Evolutionary conservation across 2,888 invertebrate species (phyloP), one percentile per base, ranked within the genome.

Genomic region (Pseudeuparius sepicola): DNA sequence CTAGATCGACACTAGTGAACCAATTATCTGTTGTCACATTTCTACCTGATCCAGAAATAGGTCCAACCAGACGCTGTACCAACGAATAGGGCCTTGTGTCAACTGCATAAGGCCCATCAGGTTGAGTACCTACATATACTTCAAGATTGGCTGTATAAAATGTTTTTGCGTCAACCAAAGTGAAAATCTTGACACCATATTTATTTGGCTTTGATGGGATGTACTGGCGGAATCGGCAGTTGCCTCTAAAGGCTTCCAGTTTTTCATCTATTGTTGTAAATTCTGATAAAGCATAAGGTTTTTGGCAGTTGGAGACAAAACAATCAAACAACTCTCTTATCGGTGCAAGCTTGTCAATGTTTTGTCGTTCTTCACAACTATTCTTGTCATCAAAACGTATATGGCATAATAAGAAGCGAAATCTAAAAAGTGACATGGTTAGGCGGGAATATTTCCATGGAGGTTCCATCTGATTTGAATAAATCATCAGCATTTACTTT

Each of bases 121-220:
- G 49, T 40, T 53, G 49, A 28, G 36, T 45, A 15, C 49, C 46
- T 11, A 42, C 41, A 43, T 50, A 51, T 24, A 51, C 41, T 40
- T 53, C 47, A 37, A 52, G 30, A 26, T 49, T 47, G 11, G 14
- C 26, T 10, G 47, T 45, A 40, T 51, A 51, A 44, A 39, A 52
- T 10, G 40, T 37, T 36, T 46, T 48, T 14, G 47, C 39, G 39
- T 53, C 50, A 26, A 34, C 37, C 9, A 48, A 24, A 10, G 52
- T 47, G 39, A 39, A 50, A 13, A 49, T 42, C 45, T 53, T n/a
- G n/a, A n/a, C n/a, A n/a, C n/a, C n/a, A n/a, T n/a, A n/a, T n/a
- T n/a, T n/a, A n/a, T n/a, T n/a, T n/a, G n/a, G n/a, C n/a, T n/a
- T n/a, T n/a, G n/a, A n/a, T n/a, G n/a, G n/a, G n/a, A n/a, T n/a